Evolutionary conservation across 2,797 vertebrate species (phyloP), one percentile per base, ranked within the genome.

Genomic region (Coccyzus lansbergi): DNA sequence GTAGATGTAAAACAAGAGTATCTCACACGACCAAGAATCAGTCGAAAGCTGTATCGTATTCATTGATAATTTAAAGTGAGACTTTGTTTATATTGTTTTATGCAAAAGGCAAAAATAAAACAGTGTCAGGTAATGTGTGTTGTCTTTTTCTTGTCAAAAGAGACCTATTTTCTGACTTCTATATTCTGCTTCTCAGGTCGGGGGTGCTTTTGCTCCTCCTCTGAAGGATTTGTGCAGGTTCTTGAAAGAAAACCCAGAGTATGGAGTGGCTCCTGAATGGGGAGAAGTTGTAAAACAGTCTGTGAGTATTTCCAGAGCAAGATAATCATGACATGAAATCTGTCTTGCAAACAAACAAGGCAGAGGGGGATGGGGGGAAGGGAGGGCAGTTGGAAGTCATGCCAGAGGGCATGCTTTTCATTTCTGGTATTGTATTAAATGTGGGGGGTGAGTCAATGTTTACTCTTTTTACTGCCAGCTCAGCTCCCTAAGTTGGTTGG

Each of bases 211-310:
- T 97, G 99, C 99, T 93, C 99, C 99, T 48, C 99, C 99, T 83
- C 96, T 99, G 77, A 99, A 99, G 97, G 99, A 99, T 95, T 97
- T 99, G 94, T 99, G 98, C 97, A 98, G 99, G 83, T 99, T 99
- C 97, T 98, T 99, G 84, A 99, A 99, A 97, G 99, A 99, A 97
- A 99, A 99, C 97, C 98, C 99, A 3, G 99, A 99, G 95, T 99
- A 99, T n/a, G 99, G 99, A 78, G 98, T 99, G 75, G 99, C 99
- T 85, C 99, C 99, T 42, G 99, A 99, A 94, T 99, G 99, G 99
- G 99, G 98, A 40, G 99, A 99, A 60, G 99, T 99, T 62, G 99
- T 99, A 79, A 99, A 99, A 92, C 99, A 99, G 77, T 99, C 99
- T 97, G 99, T 99, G 96, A 99, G 99, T 98, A 97, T 92, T 85